Evolutionary conservation across 2,113 vertebrate species (phyloP).

Genomic region (Odobenus rosmarus): DNA sequence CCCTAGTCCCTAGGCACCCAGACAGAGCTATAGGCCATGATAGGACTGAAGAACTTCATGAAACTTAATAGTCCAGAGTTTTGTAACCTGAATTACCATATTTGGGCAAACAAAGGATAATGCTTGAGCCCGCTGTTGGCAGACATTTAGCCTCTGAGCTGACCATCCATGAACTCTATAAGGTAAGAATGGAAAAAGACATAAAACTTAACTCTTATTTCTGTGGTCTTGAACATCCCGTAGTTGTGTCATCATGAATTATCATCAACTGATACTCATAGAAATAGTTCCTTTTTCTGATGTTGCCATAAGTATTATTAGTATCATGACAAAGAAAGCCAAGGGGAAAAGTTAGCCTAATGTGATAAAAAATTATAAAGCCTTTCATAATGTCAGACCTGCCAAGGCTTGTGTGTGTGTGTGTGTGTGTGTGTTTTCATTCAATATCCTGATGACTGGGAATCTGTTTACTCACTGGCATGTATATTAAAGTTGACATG

Average conservation of each 20-base stretch:
- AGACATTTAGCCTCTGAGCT: neutral
- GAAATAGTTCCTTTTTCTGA: neutral
- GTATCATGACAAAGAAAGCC: neutral
- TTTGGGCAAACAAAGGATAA: neutral
- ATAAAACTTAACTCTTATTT: neutral
- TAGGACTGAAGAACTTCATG: neutral
- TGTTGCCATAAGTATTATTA: neutral
- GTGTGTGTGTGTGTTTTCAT: neutral
- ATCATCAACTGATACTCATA: neutral
- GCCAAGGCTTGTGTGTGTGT: neutral
- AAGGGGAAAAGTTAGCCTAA: neutral
- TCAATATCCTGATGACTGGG: neutral
- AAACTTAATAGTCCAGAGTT: neutral
- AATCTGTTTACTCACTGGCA: neutral
- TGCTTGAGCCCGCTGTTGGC: neutral
- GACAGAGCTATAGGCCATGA: neutral
- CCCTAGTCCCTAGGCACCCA: neutral
- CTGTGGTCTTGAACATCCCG: neutral
- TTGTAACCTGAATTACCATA: neutral
- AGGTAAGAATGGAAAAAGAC: neutral
- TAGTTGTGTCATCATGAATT: neutral
- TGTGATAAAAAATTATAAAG: neutral
- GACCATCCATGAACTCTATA: neutral
- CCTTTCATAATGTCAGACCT: neutral
- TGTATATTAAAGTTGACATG: conserved; percentile 6